These are phyloP conservation scores for Drosophila virilis DNA, from an alignment of 1,140 invertebrate species.

Conservation along the genomic window DNA sequence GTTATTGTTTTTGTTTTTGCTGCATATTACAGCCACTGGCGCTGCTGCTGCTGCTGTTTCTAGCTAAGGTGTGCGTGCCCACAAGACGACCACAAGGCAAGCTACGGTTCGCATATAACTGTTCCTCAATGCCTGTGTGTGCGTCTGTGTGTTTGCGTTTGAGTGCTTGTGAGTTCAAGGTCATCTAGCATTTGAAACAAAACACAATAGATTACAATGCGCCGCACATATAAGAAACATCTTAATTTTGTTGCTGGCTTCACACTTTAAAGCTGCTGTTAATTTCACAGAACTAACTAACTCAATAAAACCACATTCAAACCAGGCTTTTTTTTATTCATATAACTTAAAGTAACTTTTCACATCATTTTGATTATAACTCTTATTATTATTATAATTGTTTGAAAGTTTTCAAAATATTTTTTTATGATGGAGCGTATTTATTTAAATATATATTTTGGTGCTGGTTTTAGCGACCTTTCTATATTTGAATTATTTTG, in stretches of 20 bases:
- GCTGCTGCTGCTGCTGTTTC: slow-evolving; percentile 45
- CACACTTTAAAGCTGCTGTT: slow-evolving; percentile 31
- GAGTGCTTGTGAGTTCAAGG: slow-evolving; percentile 73
- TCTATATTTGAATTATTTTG: too few relatives aligned
- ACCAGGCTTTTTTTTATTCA: too few relatives aligned
- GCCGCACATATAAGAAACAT: slow-evolving; percentile 61
- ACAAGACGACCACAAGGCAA: slow-evolving; percentile 62
- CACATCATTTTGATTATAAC: too few relatives aligned
- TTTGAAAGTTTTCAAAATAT: too few relatives aligned
- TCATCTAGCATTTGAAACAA: slow-evolving; percentile 83
- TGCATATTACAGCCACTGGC: slow-evolving; percentile 48
- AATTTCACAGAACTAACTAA: background rate
- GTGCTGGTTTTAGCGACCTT: too few relatives aligned
- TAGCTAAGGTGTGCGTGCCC: slow-evolving; percentile 74
- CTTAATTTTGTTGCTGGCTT: slow-evolving; percentile 53
- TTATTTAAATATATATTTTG: too few relatives aligned
- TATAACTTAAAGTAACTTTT: too few relatives aligned
- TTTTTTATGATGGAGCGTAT: too few relatives aligned
- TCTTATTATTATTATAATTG: too few relatives aligned
- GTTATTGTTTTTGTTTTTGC: slow-evolving; percentile 47
- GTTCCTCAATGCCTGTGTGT: slow-evolving; percentile 43
- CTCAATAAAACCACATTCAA: background rate
- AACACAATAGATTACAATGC: slow-evolving; percentile 74
- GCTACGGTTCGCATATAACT: slow-evolving; percentile 46
- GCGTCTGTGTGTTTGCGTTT: slow-evolving; percentile 32